Evolutionary conservation across 2,113 vertebrate species (phyloP).

Genomic region (Sitta europaea): DNA sequence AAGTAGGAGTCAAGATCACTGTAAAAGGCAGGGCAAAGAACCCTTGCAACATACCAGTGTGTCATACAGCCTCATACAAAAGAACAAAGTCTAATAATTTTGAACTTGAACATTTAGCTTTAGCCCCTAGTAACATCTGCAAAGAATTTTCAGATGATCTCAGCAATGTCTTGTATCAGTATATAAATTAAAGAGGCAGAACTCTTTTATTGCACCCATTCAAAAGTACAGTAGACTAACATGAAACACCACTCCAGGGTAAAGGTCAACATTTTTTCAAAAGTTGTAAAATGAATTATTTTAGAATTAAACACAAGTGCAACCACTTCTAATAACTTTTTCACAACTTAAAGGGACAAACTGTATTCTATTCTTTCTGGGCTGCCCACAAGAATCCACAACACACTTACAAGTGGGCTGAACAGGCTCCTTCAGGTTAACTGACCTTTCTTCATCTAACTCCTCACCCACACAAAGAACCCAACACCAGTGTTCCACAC

Average conservation of each 20-base stretch:
- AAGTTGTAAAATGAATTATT: not conserved
- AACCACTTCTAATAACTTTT: not conserved
- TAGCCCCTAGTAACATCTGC: conserved; percentile 54
- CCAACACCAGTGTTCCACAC: not conserved
- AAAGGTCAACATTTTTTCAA: not conserved
- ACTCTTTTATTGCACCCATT: conserved; percentile 2
- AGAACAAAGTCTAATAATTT: conserved; percentile 30
- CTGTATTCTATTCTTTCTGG: not conserved
- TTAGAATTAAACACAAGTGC: not conserved
- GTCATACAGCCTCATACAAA: not conserved
- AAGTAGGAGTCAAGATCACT: not conserved
- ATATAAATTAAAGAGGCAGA: not conserved
- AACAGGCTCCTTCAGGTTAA: not conserved
- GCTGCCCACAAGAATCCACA: not conserved
- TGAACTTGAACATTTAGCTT: conserved; percentile 26
- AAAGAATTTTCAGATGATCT: conserved; percentile 49
- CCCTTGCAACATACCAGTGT: conserved; percentile 11
- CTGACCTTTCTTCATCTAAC: not conserved
- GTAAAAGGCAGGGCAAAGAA: not conserved
- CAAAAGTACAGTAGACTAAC: not conserved
- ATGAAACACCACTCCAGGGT: not conserved
- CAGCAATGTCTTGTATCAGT: conserved; percentile 28
- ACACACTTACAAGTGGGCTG: not conserved
- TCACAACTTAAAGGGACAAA: not conserved
- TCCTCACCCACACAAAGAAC: not conserved